Evolutionary conservation across 1,140 invertebrate genomes (phyloP), one percentile per base, ranked within the genome.

Genomic region (Dendrolimus kikuchii): DNA sequence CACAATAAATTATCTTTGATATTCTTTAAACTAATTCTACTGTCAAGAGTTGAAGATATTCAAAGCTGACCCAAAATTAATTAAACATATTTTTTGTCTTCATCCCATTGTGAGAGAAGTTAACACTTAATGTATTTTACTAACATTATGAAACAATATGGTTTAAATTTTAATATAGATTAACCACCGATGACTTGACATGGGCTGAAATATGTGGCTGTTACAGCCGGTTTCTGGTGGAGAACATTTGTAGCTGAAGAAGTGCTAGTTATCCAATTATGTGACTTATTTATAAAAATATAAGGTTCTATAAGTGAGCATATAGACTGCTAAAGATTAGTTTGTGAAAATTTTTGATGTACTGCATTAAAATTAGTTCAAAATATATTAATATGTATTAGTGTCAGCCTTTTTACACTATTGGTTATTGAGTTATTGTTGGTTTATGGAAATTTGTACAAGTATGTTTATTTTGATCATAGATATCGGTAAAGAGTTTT

Each of bases 161-260:
- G 55, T 73, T 70, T 77, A 86, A 23, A 23, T 86, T 86, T 81
- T 71, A 86, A 83, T 84, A 83, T 86, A 83, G 74, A 84, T 84
- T 77, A 83, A 82, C 73, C 66, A 73, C 61, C 70, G 62, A 83
- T 86, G 81, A 86, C 79, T 84, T 81, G 82, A 78, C 82, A 81
- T 73, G 77, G 59, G 57, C 54, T 49, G 57, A 71, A 64, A 76
- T 72, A 61, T 59, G 55, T 57, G 63, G 57, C 64, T 53, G 57
- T 65, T 58, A 58, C 23, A 23, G 23, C 23, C 23, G 23, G 23
- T 23, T 23, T 23, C 23, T 23, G 3, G 23, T 23, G 23, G 23
- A 23, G 1, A 23, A 1, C 23, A 23, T 23, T 23, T 23, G 23
- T 23, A 23, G 23, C 23, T 23, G 23, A 23, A 23, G 23, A 23